These are phyloP conservation scores for Mus musculus DNA, from an alignment of 2,113 vertebrate species.

Conservation along the genomic window DNA sequence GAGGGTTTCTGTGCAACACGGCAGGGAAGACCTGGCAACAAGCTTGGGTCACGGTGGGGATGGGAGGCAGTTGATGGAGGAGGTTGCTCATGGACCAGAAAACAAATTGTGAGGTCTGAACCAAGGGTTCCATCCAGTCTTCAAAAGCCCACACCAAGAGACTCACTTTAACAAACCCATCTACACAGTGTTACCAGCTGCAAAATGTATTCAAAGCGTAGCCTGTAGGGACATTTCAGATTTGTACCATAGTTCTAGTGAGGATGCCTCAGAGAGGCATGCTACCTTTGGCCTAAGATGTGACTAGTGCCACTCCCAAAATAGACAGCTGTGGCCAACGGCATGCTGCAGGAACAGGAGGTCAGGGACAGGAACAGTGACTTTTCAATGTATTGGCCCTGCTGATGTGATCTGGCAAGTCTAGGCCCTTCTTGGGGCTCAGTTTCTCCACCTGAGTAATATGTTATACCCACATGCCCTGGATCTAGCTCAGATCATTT, in stretches of 20 bases:
- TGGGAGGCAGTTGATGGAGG: neutral
- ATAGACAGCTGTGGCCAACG: rapidly evolving
- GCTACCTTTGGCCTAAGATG: neutral
- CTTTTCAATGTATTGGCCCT: rapidly evolving
- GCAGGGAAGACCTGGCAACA: neutral
- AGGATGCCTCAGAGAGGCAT: neutral
- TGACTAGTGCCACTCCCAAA: neutral
- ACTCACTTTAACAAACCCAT: neutral
- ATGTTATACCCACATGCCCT: neutral
- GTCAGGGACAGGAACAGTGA: rapidly evolving
- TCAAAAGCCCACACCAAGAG: neutral
- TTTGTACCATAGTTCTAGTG: too few relatives aligned
- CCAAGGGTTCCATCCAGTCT: too few relatives aligned
- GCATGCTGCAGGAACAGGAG: rapidly evolving
- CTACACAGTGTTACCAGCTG: neutral
- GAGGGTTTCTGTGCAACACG: neutral
- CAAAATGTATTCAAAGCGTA: neutral
- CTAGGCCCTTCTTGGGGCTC: neutral
- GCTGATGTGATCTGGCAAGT: neutral
- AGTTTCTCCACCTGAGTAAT: neutral
- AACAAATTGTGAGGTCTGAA: neutral
- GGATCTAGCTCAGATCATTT: neutral
- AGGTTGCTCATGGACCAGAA: neutral
- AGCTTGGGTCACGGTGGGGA: too few relatives aligned
- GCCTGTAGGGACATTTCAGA: neutral